phyloP scores from a whole-genome alignment of 2,888 invertebrate genomes.

The Deilephila elpenor region DNA sequence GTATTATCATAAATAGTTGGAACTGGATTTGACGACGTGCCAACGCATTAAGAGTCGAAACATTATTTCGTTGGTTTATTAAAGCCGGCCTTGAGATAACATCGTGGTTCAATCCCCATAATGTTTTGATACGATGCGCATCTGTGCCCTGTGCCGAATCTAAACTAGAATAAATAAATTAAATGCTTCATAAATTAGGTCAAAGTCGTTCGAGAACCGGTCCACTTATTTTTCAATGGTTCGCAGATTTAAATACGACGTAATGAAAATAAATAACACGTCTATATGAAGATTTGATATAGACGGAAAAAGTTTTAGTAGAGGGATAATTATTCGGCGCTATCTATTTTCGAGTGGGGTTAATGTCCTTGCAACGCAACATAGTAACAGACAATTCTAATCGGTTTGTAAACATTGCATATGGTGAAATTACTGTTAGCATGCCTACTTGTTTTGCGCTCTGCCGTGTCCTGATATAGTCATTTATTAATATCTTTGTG shows the following conservation, averaged over 20 bases:
- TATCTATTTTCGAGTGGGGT: neutral
- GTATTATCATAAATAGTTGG: conserved; percentile 18
- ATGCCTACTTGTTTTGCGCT: too few species aligned
- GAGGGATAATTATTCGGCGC: too few species aligned
- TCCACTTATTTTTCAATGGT: conserved; percentile 5
- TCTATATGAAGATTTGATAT: neutral
- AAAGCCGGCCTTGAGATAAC: neutral
- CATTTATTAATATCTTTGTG: neutral
- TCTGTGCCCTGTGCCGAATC: conserved; percentile 15
- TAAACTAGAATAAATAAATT: conserved; percentile 22
- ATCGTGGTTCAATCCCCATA: neutral
- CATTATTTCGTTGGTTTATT: conserved; percentile 9
- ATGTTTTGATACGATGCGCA: conserved; percentile 1
- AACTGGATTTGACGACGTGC: conserved; percentile 20
- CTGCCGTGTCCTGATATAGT: neutral
- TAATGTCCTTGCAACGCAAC: neutral
- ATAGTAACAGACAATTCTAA: neutral
- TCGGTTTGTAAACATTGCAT: neutral
- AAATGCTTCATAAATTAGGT: conserved; percentile 6
- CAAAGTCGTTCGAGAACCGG: conserved; percentile 26
- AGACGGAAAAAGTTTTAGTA: neutral
- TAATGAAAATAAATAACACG: neutral
- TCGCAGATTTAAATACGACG: conserved; percentile 4
- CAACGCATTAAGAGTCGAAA: conserved; percentile 17
- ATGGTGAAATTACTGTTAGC: neutral